Percentiles rank a stretch among this genome's conserved stretches.
Evolutionary conservation across 2,888 invertebrate species (phyloP).

Genomic region (Meteorus colon): DNA sequence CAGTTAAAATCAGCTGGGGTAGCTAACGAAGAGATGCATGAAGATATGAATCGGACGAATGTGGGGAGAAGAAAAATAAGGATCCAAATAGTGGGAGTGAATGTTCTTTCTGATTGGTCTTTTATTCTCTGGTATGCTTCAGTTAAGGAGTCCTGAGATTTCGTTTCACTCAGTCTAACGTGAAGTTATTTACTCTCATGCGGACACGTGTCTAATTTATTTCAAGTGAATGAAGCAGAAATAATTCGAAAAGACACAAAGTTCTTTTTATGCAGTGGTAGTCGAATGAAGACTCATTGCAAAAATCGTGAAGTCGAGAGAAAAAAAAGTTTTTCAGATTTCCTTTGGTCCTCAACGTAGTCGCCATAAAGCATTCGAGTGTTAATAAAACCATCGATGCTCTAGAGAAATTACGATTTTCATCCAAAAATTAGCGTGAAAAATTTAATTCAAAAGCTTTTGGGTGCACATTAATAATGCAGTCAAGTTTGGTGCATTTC

Average conservation of each 20-base stretch:
- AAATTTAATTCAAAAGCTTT: neutral
- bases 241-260: too few relatives aligned
- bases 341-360: neutral
- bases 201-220: too few relatives aligned
- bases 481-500: neutral
- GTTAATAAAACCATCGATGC: too few relatives aligned
- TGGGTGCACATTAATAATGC: neutral
- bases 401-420: too few relatives aligned
- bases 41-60: neutral
- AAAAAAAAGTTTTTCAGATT: neutral
- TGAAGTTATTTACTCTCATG: too few relatives aligned
- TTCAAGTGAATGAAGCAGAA: too few relatives aligned
- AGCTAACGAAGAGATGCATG: neutral
- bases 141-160: neutral
- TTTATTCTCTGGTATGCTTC: neutral
- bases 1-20: neutral
- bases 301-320: too few relatives aligned
- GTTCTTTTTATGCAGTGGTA: too few relatives aligned
- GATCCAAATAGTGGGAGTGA: neutral
- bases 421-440: neutral
- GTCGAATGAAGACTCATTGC: too few relatives aligned
- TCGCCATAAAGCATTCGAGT: too few relatives aligned
- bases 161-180: too few relatives aligned
- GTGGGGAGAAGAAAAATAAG: neutral
- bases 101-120: neutral